Percentiles rank a stretch among this genome's conserved stretches.
These are phyloP conservation scores for Dolichallabes microphthalmus DNA, from an alignment of 2,113 vertebrate genomes.

Conservation along the genomic window DNA sequence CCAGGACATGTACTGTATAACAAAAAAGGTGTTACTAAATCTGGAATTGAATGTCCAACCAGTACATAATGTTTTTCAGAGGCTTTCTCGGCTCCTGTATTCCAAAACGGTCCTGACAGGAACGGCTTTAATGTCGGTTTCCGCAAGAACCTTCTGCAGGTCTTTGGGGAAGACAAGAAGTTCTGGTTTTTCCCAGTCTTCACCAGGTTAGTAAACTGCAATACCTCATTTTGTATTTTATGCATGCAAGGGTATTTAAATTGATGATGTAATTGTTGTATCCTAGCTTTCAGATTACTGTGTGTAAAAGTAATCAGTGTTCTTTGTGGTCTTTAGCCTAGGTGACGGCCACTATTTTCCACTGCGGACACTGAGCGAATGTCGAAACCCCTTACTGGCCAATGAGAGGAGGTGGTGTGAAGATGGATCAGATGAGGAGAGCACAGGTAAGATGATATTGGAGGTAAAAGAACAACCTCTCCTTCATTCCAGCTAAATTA, in stretches of 20 bases:
- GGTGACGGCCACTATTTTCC: conserved; percentile 94
- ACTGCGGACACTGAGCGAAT: conserved; percentile 80
- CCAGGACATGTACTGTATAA: neutral
- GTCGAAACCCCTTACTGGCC: conserved; percentile 84
- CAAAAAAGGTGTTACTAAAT: neutral
- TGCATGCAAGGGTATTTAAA: neutral
- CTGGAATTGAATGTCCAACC: neutral
- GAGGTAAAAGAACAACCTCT: neutral
- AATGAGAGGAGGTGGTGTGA: conserved; percentile 89
- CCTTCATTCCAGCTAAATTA: neutral
- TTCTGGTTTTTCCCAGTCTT: conserved; percentile 90
- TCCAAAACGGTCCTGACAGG: conserved; percentile 87
- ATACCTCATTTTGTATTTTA: neutral
- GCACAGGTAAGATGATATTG: conserved; percentile 72
- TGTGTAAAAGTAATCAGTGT: neutral
- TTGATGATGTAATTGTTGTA: neutral
- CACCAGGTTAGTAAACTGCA: conserved; percentile 77
- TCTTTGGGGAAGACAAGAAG: conserved; percentile 89
- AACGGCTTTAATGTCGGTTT: conserved; percentile 91
- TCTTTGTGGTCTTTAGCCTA: conserved; percentile 68
- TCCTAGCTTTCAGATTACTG: neutral
- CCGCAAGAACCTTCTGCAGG: conserved; percentile 86
- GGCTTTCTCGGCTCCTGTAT: conserved; percentile 92
- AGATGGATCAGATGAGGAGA: conserved; percentile 80
- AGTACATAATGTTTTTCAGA: conserved; percentile 67